A percentile compares a stretch with the other conserved stretches of the same genome.
Conservation (phyloP, 2,797 vertebrate genomes). For the Myripristis jacobus region DNA sequence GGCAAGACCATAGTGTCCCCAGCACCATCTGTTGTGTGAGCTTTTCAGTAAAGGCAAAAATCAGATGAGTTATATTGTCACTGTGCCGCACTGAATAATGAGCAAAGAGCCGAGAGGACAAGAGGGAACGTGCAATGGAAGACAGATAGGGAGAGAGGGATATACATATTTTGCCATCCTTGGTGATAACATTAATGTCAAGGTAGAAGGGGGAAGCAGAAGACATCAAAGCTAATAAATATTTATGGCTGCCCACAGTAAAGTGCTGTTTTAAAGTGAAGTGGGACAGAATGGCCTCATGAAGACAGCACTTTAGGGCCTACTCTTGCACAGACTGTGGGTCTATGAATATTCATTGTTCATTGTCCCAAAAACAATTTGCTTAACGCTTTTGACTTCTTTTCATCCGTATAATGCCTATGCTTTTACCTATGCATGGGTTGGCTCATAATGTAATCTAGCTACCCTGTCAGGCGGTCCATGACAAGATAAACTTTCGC, state of each 20-base stretch:
- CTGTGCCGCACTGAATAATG: no score
- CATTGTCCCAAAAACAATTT: conserved; percentile 82
- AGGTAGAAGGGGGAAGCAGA: conserved; percentile 72
- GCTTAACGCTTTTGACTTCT: conserved; percentile 70
- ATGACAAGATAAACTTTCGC: conserved; percentile 6
- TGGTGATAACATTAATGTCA: conserved; percentile 78
- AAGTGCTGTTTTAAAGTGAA: conserved; percentile 79
- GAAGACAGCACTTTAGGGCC: conserved; percentile 80
- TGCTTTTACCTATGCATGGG: conserved; percentile 57
- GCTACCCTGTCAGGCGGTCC: conserved; percentile 25
- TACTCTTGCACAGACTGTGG: conserved; percentile 69
- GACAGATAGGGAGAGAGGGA: conserved; percentile 45
- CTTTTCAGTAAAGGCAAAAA: conserved; percentile 46
- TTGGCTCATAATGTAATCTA: conserved; percentile 37
- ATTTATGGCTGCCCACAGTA: conserved; percentile 78
- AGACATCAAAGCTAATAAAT: conserved; percentile 80
- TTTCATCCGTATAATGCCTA: conserved; percentile 67
- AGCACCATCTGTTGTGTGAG: conserved; percentile 22
- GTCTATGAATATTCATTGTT: conserved; percentile 81
- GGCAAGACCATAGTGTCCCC: conserved; percentile 10
- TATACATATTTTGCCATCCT: conserved; percentile 72
- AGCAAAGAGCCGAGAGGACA: conserved; percentile 35
- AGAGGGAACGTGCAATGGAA: conserved; percentile 3
- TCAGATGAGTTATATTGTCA: conserved; percentile 68
- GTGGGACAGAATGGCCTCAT: conserved; percentile 77